Percentiles rank a stretch among this genome's conserved stretches.
These are phyloP conservation scores for Otocyon megalotis DNA, from an alignment of 2,113 vertebrate genomes.

Conservation along the genomic window DNA sequence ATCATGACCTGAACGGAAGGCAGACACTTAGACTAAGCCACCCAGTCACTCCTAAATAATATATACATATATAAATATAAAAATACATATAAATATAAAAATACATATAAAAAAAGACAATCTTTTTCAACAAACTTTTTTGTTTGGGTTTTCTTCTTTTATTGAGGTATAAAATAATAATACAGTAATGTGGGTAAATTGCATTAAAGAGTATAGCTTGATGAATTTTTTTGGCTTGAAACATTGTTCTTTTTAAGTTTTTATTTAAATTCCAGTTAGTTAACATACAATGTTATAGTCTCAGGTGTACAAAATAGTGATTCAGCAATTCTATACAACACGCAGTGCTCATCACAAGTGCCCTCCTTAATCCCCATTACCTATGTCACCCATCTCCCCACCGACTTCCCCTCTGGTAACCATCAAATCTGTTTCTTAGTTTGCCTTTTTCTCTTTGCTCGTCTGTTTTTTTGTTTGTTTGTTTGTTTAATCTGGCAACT, in stretches of 20 bases:
- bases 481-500: too few species aligned
- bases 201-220: neutral
- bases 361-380: neutral
- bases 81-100: too few species aligned
- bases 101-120: too few species aligned
- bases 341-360: neutral
- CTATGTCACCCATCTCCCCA: neutral
- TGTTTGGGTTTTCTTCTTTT: constrained; percentile 31
- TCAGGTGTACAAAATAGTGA: neutral
- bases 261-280: neutral
- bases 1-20: too few species aligned
- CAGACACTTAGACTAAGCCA: too few species aligned
- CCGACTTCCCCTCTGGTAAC: neutral
- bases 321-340: neutral
- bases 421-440: neutral
- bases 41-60: too few species aligned
- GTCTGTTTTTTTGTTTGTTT: neutral
- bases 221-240: neutral
- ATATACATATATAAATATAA: too few species aligned
- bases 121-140: neutral
- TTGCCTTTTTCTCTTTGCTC: neutral
- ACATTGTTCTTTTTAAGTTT: neutral
- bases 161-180: neutral
- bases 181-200: neutral
- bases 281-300: neutral